Evolutionary conservation across 2,888 invertebrate genomes (phyloP).

Genomic region (Drosophila aldrichi): DNA sequence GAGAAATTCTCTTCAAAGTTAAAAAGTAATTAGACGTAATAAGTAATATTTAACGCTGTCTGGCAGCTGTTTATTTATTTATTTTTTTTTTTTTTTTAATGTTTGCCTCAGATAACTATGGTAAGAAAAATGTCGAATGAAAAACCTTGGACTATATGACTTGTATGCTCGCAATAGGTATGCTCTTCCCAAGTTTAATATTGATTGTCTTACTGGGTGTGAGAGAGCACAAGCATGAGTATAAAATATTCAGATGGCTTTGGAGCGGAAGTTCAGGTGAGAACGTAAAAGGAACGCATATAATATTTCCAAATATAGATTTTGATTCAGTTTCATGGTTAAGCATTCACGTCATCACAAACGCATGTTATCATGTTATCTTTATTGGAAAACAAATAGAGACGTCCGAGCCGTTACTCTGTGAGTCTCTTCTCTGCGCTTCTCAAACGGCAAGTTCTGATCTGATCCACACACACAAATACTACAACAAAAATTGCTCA

Average conservation of each 20-base stretch:
- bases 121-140: not conserved
- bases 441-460: not conserved
- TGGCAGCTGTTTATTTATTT: constrained; percentile 41
- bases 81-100: too few relatives aligned
- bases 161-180: not conserved
- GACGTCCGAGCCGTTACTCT: constrained; percentile 12
- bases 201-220: constrained; percentile 27
- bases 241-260: not conserved
- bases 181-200: not conserved
- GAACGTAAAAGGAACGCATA: not conserved
- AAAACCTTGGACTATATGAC: not conserved
- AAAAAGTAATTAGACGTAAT: not conserved
- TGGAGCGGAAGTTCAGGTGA: constrained; percentile 8
- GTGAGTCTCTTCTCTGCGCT: constrained; percentile 14
- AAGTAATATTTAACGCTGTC: not conserved
- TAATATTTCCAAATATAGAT: not conserved
- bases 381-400: constrained; percentile 32
- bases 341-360: constrained; percentile 15
- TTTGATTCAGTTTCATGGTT: constrained; percentile 1
- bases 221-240: not conserved
- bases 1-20: not conserved
- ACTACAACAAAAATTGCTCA: constrained; percentile 26
- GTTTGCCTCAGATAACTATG: constrained; percentile 21
- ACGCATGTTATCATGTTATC: constrained; percentile 3
- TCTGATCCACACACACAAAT: constrained; percentile 32